Evolutionary conservation across 1,140 invertebrate species (phyloP), one percentile per base, ranked within the genome.

Genomic region (Chlorops oryzae): DNA sequence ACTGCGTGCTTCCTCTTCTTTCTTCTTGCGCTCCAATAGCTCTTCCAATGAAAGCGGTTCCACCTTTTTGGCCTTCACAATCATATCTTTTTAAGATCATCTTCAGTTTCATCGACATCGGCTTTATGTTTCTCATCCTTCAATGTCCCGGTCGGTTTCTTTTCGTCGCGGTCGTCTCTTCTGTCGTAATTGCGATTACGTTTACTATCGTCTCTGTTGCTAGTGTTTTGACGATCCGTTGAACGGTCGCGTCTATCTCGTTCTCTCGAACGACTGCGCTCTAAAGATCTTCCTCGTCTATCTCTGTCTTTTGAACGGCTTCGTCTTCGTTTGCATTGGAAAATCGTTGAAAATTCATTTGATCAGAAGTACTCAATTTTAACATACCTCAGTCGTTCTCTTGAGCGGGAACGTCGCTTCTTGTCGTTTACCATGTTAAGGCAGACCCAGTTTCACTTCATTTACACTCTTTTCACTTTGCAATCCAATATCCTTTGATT

Each of bases 11-110:
- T 88, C 88, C 74, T 98, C 94, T 71, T 97, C 94, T 3, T 91
- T 90, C 71, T 98, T 96, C 64, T 97, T 97, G 67, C 96, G 97
- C 0, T 92, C 86, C 17, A 99, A 72, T 25, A 99, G 68, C 73
- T 99, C 96, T 73, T 99, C 96, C 18, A 99, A 76, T 35, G 95
- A 98, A 4, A 98, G 74, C 0, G 96, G 96, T 70, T 95, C 93
- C 51, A 83, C 86, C 72, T 90, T 92, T 28, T 75, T 76, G 6
- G 52, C 13, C 35, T 74, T 73, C 1, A 64, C 56, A 46, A 75
- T 64, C 20, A 65, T 59, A 40, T 76, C 69, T 17, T 72, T 63
- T 23, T 21, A 40, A 45, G 77, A 71, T 20, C 28, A n/a, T 47
- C 50, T 7, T 38, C 25, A 17, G 37, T 9, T 24, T 52, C 45